Conservation (phyloP, 2,888 invertebrate species). For the Ommatoiulus sabulosus region DNA sequence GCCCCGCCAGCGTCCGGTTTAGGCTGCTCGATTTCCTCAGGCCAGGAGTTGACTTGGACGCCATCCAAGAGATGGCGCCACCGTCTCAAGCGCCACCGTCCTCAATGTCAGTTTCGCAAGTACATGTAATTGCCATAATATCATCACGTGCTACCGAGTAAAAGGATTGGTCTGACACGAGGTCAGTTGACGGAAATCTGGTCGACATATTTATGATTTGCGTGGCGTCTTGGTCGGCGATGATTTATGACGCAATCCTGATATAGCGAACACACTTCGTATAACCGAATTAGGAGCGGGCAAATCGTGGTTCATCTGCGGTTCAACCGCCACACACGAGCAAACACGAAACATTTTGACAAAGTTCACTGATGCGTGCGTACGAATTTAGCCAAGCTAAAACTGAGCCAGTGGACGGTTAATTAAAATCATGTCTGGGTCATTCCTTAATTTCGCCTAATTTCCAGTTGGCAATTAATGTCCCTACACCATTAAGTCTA, state of each 20-base stretch:
- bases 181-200: slow-evolving; percentile 34
- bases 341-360: not conserved
- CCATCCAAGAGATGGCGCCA: not conserved
- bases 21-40: not conserved
- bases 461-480: not conserved
- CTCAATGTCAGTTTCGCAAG: not conserved
- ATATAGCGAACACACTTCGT: slow-evolving; percentile 2
- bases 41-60: too few relatives aligned
- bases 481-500: not conserved
- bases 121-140: slow-evolving; percentile 1
- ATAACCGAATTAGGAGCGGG: slow-evolving; percentile 34
- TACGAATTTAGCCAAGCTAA: not conserved
- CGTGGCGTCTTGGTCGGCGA: slow-evolving; percentile 8
- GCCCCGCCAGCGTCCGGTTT: not conserved
- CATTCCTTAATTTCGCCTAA: not conserved
- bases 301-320: not conserved
- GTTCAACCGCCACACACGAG: slow-evolving; percentile 4
- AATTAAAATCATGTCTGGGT: slow-evolving; percentile 15
- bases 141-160: slow-evolving; percentile 28
- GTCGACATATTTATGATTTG: slow-evolving; percentile 34
- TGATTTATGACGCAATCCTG: not conserved
- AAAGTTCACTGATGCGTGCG: not conserved
- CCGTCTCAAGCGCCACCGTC: not conserved
- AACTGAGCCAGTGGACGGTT: not conserved
- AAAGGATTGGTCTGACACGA: slow-evolving; percentile 16